phyloP scores from a whole-genome alignment of 2,888 invertebrate genomes.

The Notodromas monacha region DNA sequence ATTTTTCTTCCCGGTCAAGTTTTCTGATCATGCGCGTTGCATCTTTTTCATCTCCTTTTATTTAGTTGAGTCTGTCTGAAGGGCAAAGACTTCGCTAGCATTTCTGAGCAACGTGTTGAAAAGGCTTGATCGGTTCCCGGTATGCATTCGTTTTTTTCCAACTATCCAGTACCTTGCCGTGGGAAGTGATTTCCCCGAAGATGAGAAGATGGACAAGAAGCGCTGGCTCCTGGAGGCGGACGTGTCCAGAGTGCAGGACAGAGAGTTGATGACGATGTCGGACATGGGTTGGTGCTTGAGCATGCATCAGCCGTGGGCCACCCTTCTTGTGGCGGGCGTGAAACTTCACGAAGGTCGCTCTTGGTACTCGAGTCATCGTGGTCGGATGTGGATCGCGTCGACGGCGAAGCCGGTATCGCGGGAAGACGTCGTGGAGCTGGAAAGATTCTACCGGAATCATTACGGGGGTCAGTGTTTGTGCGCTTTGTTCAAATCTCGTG shows the following conservation, averaged over 20 bases:
- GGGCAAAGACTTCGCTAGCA: background rate
- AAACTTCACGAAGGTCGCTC: conserved; percentile 48
- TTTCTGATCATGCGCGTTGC: no score
- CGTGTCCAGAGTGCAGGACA: conserved; percentile 28
- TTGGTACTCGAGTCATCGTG: conserved; percentile 72
- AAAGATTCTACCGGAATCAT: conserved; percentile 26
- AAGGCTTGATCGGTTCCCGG: background rate
- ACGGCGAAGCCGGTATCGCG: conserved; percentile 35
- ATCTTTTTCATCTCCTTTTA: no score
- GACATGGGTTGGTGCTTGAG: conserved; percentile 62
- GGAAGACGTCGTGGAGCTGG: conserved; percentile 30
- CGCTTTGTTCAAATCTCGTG: no score
- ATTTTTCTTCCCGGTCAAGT: no score
- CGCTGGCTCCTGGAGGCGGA: no score
- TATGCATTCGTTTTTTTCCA: background rate
- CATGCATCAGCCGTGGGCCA: conserved; percentile 88
- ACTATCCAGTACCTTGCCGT: background rate
- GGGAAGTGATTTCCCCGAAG: conserved; percentile 5
- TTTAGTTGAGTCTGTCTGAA: conserved; percentile 8
- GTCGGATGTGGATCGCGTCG: conserved; percentile 76
- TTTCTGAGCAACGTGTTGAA: background rate
- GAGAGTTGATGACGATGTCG: conserved; percentile 40
- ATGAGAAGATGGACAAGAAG: no score
- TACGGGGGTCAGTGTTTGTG: conserved; percentile 8
- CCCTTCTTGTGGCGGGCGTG: conserved; percentile 44